Percentiles rank a stretch among this genome's conserved stretches.
These are phyloP conservation scores for Drosophila hydei DNA, from an alignment of 1,140 invertebrate genomes.

Conservation along the genomic window DNA sequence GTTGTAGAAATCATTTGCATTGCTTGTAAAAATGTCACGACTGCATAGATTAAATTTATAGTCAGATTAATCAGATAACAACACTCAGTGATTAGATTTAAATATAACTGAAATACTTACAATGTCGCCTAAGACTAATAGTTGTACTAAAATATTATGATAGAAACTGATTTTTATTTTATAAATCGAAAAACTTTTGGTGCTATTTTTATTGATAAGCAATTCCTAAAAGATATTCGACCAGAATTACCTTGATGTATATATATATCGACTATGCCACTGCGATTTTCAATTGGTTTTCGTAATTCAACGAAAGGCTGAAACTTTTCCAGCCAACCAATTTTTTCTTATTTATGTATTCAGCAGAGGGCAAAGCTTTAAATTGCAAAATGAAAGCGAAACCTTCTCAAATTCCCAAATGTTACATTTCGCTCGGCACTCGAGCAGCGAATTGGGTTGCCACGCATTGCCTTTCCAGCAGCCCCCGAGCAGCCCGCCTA, in stretches of 20 bases:
- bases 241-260: not conserved
- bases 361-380: constrained; percentile 26
- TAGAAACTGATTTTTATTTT: too few relatives aligned
- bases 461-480: constrained; percentile 54
- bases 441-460: constrained; percentile 47
- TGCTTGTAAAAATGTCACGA: constrained; percentile 18
- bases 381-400: constrained; percentile 71
- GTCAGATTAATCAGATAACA: not conserved
- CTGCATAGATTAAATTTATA: constrained; percentile 2
- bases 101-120: not conserved
- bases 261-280: not conserved
- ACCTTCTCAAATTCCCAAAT: constrained; percentile 68
- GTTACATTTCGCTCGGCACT: constrained; percentile 53
- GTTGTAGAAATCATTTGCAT: constrained; percentile 16
- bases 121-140: not conserved
- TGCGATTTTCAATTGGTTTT: not conserved
- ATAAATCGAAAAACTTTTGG: not conserved
- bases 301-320: constrained; percentile 7
- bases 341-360: constrained; percentile 1
- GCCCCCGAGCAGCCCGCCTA: constrained; percentile 1
- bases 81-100: not conserved
- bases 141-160: not conserved
- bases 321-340: not conserved
- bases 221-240: too few relatives aligned
- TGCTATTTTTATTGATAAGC: too few relatives aligned